Conservation (phyloP, 1,140 invertebrate species). For the Drosophila ananassae region DNA sequence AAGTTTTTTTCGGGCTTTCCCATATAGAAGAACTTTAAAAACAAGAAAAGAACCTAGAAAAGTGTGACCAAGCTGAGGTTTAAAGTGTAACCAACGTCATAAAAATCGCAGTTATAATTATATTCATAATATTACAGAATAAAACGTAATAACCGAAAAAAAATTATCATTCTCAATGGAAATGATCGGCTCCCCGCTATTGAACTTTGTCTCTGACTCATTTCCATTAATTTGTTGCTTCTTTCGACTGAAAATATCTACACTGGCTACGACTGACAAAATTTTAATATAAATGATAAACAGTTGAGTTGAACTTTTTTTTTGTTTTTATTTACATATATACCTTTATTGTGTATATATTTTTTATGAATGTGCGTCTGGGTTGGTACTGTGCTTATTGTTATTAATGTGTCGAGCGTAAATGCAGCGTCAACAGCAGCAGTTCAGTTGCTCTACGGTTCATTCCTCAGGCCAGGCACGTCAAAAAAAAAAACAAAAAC, state of each 20-base stretch:
- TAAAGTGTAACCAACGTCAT: too few species aligned
- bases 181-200: constrained; percentile 7
- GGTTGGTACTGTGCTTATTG: constrained; percentile 34
- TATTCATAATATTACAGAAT: too few species aligned
- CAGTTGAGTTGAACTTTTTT: constrained; percentile 45
- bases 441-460: constrained; percentile 12
- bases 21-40: background rate
- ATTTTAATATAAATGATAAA: constrained; percentile 64
- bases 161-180: background rate
- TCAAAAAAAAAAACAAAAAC: constrained; percentile 12
- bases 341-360: background rate
- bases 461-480: constrained; percentile 61
- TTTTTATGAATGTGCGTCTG: constrained; percentile 1
- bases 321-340: constrained; percentile 2
- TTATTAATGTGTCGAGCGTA: constrained; percentile 47
- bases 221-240: constrained; percentile 7
- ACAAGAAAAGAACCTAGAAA: background rate
- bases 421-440: constrained; percentile 52
- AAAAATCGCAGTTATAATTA: too few species aligned
- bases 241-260: constrained; percentile 16
- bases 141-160: background rate
- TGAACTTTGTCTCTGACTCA: constrained; percentile 52
- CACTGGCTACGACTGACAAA: constrained; percentile 17
- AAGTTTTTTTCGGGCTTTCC: too few species aligned
- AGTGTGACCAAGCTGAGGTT: constrained; percentile 1